Percentiles rank a stretch among this genome's conserved stretches.
Conservation (phyloP, 2,113 vertebrate genomes). For the Sinocyclocheilus anshuiensis region DNA sequence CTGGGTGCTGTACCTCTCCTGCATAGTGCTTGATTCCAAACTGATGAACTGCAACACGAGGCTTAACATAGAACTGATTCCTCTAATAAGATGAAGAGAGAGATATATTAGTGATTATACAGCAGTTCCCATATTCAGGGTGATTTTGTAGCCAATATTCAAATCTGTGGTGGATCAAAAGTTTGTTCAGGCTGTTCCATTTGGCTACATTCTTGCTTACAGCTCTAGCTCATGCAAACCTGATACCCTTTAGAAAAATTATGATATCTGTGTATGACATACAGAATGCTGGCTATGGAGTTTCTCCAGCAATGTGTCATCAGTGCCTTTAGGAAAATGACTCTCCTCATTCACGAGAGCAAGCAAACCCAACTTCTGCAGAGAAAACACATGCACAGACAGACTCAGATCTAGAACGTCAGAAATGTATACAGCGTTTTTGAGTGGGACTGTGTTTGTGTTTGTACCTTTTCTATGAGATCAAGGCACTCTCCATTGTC, state of each 20-base stretch:
- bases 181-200: neutral
- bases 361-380: conserved; percentile 93
- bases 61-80: conserved; percentile 95
- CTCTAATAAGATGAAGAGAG: conserved; percentile 75
- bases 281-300: conserved; percentile 92
- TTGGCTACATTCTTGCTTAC: neutral
- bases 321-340: conserved; percentile 96
- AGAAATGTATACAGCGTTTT: neutral
- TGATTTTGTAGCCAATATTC: neutral
- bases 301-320: conserved; percentile 91
- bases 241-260: neutral
- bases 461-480: conserved; percentile 93
- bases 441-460: conserved; percentile 10
- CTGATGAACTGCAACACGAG: conserved; percentile 89
- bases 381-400: conserved; percentile 42
- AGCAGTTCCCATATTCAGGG: neutral
- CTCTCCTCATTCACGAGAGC: conserved; percentile 98
- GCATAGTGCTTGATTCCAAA: conserved; percentile 97
- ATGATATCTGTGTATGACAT: conserved; percentile 55
- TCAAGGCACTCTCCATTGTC: conserved; percentile 98
- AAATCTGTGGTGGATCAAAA: neutral
- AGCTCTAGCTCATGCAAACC: neutral
- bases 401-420: neutral
- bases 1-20: conserved; percentile 84
- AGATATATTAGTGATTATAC: neutral